Base-by-base conservation (phyloP, 2,888 invertebrate genomes). In the Xestobium rufovillosum region DNA sequence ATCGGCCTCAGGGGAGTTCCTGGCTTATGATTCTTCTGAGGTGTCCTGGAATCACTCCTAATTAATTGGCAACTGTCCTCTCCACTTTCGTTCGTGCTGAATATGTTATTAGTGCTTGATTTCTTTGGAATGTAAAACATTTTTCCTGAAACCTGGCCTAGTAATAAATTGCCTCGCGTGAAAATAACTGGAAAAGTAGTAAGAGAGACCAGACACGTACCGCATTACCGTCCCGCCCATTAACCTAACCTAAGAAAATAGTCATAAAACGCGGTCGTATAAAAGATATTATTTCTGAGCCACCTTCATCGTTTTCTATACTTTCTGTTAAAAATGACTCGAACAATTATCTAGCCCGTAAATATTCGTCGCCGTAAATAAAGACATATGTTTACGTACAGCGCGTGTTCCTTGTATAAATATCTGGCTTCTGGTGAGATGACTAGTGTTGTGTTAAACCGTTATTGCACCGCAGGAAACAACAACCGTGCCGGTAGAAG, bases 321-420 rank as follows among this genome's bases (percentile, higher is more conserved):
- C 6, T 19, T 19, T 19, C 23, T 19, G 23, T 19, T 19, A 19
- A 19, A 19, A 19, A 19, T 19, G 6, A 19, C 23, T n/a, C 6
- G 23, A 6, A 19, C n/a, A n/a, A n/a, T 23, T 23, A 23, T 8
- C 8, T 23, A 23, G 8, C 23, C 37, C 42, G 35, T 44, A 44
- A 48, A 47, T 41, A 34, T 38, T 27, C 38, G 31, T 36, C 37
- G 42, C 34, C 37, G 43, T 47, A 45, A 45, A 49, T 8, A 44
- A 41, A 43, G 43, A 45, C 47, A 41, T 42, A 44, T 57, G 57
- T 57, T 57, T 57, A 53, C 50, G 44, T 47, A 49, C 50, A 46
- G 48, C 53, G 57, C 55, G 57, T 57, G 56, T 55, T 56, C 48
- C 51, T 51, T 48, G 50, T 51, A 54, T 57, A 57, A 57, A 57